These are phyloP conservation scores for Bombylius major DNA, from an alignment of 2,888 invertebrate species.

Conservation along the genomic window DNA sequence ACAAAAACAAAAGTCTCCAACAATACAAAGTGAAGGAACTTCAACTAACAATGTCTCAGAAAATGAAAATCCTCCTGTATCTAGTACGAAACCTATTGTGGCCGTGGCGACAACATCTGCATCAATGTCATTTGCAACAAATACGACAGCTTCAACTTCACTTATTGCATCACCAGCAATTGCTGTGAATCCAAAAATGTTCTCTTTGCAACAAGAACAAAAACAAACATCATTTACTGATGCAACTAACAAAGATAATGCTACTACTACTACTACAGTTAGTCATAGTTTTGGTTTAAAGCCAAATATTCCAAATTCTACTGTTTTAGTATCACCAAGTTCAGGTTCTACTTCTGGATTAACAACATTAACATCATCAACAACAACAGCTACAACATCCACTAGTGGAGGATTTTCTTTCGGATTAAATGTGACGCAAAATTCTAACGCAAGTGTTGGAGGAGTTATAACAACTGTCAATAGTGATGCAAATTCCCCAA, in stretches of 20 bases:
- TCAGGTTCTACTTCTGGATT: background rate
- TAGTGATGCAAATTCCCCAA: background rate
- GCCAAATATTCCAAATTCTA: background rate
- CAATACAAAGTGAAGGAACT: background rate
- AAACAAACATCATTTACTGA: background rate
- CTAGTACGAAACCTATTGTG: background rate
- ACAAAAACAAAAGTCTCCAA: background rate
- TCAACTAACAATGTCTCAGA: background rate
- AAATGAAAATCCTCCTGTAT: background rate
- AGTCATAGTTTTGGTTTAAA: too few relatives aligned
- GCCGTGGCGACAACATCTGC: background rate
- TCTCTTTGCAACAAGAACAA: background rate
- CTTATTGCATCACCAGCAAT: constrained; percentile 5
- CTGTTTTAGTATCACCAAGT: background rate
- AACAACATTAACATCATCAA: background rate
- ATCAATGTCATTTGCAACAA: constrained; percentile 6
- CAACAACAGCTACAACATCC: background rate
- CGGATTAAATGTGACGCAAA: background rate
- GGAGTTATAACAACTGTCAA: background rate
- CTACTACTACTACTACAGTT: too few relatives aligned
- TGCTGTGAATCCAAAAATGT: background rate
- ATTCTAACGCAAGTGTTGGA: background rate
- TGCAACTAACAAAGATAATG: too few relatives aligned
- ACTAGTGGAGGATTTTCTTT: background rate
- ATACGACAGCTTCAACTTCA: constrained; percentile 4